Evolutionary conservation across 2,113 vertebrate genomes (phyloP).

Genomic region (Hiodon alosoides): DNA sequence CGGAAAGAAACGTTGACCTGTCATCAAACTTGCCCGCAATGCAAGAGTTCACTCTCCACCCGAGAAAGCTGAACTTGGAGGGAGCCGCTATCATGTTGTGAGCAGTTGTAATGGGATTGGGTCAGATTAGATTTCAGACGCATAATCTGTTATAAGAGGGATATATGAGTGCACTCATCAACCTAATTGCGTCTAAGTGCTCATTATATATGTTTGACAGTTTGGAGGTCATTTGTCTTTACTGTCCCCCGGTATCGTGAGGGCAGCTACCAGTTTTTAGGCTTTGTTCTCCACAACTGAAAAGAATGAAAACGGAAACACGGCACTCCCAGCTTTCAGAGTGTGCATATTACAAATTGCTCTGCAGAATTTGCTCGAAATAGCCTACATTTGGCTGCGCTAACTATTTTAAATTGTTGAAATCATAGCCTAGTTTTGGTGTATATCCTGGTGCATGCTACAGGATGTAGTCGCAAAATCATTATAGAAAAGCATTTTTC

Average conservation of each 20-base stretch:
- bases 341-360: too few species aligned
- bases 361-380: too few species aligned
- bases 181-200: constrained; percentile 4
- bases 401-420: too few species aligned
- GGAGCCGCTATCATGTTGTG: not conserved
- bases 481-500: too few species aligned
- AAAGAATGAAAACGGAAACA: too few species aligned
- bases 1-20: constrained; percentile 7
- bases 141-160: constrained; percentile 11
- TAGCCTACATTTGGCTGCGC: too few species aligned
- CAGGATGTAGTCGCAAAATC: too few species aligned
- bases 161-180: constrained; percentile 11
- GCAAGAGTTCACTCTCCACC: not conserved
- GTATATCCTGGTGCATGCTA: too few species aligned
- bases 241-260: not conserved
- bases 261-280: not conserved
- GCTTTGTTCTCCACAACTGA: not conserved
- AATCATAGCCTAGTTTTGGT: too few species aligned
- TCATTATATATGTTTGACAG: not conserved
- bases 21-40: not conserved
- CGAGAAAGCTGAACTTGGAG: not conserved
- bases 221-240: not conserved
- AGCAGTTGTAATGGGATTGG: constrained; percentile 2
- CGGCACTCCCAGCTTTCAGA: too few species aligned
- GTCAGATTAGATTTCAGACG: constrained; percentile 12